These are phyloP conservation scores for Hipposideros larvatus DNA, from an alignment of 2,797 vertebrate genomes.

Conservation along the genomic window DNA sequence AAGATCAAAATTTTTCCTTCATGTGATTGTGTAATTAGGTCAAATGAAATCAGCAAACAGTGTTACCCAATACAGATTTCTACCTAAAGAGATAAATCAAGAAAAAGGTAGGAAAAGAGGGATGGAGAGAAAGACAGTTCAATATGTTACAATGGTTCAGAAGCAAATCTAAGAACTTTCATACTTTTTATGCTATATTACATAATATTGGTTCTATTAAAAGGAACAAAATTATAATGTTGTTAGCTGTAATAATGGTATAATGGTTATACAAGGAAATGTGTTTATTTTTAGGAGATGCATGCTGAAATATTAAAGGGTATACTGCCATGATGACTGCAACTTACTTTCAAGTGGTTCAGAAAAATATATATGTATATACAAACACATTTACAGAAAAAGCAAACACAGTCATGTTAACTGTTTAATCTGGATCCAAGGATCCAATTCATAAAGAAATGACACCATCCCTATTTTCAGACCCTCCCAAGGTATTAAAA, in stretches of 20 bases:
- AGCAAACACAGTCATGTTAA: constrained; percentile 4
- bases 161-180: constrained; percentile 42
- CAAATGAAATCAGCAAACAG: constrained; percentile 44
- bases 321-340: background rate
- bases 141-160: background rate
- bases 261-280: constrained; percentile 4
- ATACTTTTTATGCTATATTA: background rate
- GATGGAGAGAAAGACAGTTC: background rate
- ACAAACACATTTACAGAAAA: constrained; percentile 41
- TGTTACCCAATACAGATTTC: constrained; percentile 7
- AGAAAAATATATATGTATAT: background rate
- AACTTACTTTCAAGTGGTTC: constrained; percentile 48
- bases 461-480: background rate
- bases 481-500: background rate
- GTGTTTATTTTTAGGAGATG: constrained; percentile 38
- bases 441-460: background rate
- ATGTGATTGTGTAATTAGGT: background rate
- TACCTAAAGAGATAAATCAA: constrained; percentile 36
- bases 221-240: constrained; percentile 57
- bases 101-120: background rate
- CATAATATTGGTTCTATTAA: background rate
- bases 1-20: constrained; percentile 29
- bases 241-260: constrained; percentile 47
- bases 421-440: constrained; percentile 15
- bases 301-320: constrained; percentile 46